phyloP scores from a whole-genome alignment of 2,113 vertebrate genomes.

The Pituophis catenifer region DNA sequence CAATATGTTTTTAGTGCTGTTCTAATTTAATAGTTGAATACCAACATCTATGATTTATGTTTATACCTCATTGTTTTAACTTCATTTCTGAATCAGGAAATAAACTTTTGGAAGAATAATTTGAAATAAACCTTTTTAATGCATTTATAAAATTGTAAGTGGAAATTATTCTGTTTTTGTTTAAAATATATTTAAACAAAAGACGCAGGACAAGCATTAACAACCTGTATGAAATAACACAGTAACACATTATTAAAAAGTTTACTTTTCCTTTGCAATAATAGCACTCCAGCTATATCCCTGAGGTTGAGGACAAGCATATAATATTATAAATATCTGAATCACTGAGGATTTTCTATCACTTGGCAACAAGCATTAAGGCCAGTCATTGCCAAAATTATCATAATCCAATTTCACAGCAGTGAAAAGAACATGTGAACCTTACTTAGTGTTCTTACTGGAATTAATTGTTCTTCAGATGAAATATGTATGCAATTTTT shows the following conservation, averaged over 20 bases:
- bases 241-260: not conserved
- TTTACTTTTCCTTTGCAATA: constrained; percentile 8
- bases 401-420: not conserved
- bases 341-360: constrained; percentile 16
- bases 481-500: not conserved
- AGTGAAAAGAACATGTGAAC: fast-evolving
- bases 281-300: not conserved
- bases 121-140: not conserved
- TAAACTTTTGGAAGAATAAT: not conserved
- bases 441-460: not conserved
- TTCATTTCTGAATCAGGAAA: not conserved
- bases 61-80: not conserved
- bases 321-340: constrained; percentile 30
- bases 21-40: not conserved
- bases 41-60: not conserved
- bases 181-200: not conserved
- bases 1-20: not conserved
- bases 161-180: not conserved
- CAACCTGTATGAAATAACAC: not conserved
- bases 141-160: not conserved
- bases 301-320: not conserved
- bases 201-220: not conserved
- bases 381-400: not conserved
- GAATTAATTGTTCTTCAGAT: not conserved
- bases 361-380: not conserved